Percentiles rank a stretch among this genome's conserved stretches.
Evolutionary conservation across 2,888 invertebrate species (phyloP).

Genomic region (Athrips mouffetella): DNA sequence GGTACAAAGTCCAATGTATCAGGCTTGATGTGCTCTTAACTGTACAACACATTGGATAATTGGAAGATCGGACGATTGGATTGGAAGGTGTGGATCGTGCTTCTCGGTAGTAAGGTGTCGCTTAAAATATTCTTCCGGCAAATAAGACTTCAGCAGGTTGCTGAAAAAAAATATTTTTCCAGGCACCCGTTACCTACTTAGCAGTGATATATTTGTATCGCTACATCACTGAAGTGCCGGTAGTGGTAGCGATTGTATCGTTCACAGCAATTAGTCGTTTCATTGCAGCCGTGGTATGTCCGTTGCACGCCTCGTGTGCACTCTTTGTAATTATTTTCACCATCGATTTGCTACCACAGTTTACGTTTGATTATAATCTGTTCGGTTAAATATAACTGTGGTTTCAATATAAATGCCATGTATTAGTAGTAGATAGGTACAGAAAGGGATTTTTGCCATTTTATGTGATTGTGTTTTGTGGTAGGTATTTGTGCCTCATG

Average conservation of each 20-base stretch:
- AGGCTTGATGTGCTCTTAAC: no score
- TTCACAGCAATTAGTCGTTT: constrained; percentile 66
- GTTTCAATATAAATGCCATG: not conserved
- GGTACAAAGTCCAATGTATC: no score
- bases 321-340: constrained; percentile 60
- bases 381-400: constrained; percentile 1
- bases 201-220: not conserved
- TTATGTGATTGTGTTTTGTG: no score
- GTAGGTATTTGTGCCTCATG: not conserved
- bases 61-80: no score
- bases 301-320: constrained; percentile 55
- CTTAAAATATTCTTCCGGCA: no score
- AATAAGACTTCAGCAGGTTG: no score
- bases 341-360: constrained; percentile 51
- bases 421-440: no score
- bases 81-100: no score
- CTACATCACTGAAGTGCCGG: constrained; percentile 5
- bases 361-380: constrained; percentile 5
- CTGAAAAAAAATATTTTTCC: not conserved
- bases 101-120: no score
- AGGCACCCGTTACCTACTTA: not conserved
- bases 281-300: constrained; percentile 62
- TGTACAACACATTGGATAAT: no score
- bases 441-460: no score
- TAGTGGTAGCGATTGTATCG: constrained; percentile 53